These are phyloP conservation scores for fruit fly (Drosophila melanogaster) DNA, from an alignment of 1,140 invertebrate genomes.

Conservation along the genomic window DNA sequence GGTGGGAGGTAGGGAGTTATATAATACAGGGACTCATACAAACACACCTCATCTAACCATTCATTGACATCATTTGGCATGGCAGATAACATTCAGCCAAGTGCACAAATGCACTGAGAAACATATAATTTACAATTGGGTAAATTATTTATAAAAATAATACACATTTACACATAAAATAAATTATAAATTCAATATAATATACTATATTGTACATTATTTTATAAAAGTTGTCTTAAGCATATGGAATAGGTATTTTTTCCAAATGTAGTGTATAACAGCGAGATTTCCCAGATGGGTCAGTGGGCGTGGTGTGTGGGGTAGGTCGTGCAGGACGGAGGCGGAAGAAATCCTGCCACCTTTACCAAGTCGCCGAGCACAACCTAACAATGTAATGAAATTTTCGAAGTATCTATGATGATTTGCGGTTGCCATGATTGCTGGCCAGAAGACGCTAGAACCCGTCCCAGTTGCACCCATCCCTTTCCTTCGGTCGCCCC, in stretches of 20 bases:
- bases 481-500: background rate
- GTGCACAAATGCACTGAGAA: slow-evolving; percentile 48
- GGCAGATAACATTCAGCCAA: slow-evolving; percentile 79
- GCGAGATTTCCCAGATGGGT: slow-evolving; percentile 7
- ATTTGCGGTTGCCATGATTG: slow-evolving; percentile 79
- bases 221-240: too few relatives aligned
- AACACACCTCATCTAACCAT: slow-evolving; percentile 78
- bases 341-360: slow-evolving; percentile 48
- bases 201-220: too few relatives aligned
- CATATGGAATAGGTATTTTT: too few relatives aligned
- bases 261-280: slow-evolving; percentile 12
- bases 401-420: slow-evolving; percentile 82
- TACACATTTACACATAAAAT: too few relatives aligned
- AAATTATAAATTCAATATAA: too few relatives aligned
- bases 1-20: slow-evolving; percentile 22
- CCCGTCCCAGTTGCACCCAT: background rate
- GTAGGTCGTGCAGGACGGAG: background rate
- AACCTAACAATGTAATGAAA: slow-evolving; percentile 69
- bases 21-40: slow-evolving; percentile 37
- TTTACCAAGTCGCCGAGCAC: slow-evolving; percentile 37
- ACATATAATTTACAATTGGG: too few relatives aligned
- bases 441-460: slow-evolving; percentile 40
- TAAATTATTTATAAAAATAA: background rate
- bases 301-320: slow-evolving; percentile 7
- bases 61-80: slow-evolving; percentile 77